Evolutionary conservation across 2,797 vertebrate species (phyloP), one percentile per base, ranked within the genome.

Genomic region (Chloroceryle amazona): DNA sequence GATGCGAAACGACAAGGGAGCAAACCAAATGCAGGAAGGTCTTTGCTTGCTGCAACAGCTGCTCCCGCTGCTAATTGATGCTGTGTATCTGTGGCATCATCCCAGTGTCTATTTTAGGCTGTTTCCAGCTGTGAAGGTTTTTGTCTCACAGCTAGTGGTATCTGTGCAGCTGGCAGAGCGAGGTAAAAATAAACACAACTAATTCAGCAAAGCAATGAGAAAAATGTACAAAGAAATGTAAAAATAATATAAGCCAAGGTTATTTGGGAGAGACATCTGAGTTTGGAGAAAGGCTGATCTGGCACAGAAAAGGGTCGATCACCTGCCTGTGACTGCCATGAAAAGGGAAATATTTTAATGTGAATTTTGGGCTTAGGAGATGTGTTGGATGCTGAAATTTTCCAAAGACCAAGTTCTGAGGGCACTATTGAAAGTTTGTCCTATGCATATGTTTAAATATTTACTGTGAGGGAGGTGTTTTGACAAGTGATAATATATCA

Each of bases 121-220:
- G 80, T 92, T 96, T 97, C 95, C 96, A 97, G 96, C 95, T 96
- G 95, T 97, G 95, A 95, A 92, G 94, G 80, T 89, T 96, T 97
- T 95, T 96, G 93, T 96, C 74, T 97, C 86, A 79, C 96, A 96
- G 96, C 89, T 96, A 96, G 96, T 92, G 96, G 94, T 96, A 95
- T 96, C 93, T 96, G 76, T 91, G 95, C 96, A 97, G 96, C 96
- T 96, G 96, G 88, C 67, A 84, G 85, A 81, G 66, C 0, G 88
- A 96, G 88, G 94, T 96, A 96, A 96, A 96, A 96, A 96, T 96
- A 96, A 95, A 94, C 76, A 61, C 88, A 93, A 92, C 61, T 63
- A 93, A 90, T 96, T 95, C 88, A 97, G 91, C 82, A 86, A 70
- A 92, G 94, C 76, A 84, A 67, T 35, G 73, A 76, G 44, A 62